Evolutionary conservation across 2,797 vertebrate species (phyloP).

Genomic region (Buphagus erythrorhynchus): DNA sequence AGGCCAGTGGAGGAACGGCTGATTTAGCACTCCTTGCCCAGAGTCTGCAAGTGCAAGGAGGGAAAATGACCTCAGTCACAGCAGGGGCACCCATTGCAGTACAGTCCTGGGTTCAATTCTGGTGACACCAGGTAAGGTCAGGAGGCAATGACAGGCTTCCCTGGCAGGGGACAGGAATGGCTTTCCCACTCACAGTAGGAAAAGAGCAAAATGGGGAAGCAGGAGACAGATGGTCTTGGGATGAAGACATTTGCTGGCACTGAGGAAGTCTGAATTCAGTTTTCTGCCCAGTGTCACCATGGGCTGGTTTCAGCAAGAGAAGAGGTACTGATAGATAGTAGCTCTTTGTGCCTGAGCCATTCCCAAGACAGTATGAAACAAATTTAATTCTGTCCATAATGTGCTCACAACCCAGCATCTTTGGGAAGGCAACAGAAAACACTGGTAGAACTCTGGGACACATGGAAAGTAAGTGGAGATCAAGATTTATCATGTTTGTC

Average conservation of each 20-base stretch:
- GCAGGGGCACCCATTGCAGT: neutral
- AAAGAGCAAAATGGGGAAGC: neutral
- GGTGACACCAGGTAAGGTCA: neutral
- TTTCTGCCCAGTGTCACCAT: neutral
- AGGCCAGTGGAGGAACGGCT: neutral
- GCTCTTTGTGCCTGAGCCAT: neutral
- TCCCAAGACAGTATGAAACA: neutral
- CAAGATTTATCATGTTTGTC: neutral
- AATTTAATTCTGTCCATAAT: neutral
- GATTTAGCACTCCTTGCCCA: neutral
- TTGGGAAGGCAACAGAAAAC: neutral
- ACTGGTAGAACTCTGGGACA: neutral
- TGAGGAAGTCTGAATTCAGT: neutral
- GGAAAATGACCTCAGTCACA: neutral
- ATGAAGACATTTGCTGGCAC: conserved; percentile 22
- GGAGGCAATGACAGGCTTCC: neutral
- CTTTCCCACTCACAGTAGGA: neutral
- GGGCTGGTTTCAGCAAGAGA: neutral
- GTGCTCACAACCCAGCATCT: neutral
- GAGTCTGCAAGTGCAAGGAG: neutral
- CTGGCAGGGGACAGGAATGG: neutral
- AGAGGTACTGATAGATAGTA: neutral
- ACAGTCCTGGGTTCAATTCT: neutral
- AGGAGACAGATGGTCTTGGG: conserved; percentile 8
- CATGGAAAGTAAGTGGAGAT: neutral